Percentiles rank a stretch among this genome's conserved stretches.
These are phyloP conservation scores for Pangasianodon hypophthalmus DNA, from an alignment of 2,113 vertebrate species.

Conservation along the genomic window DNA sequence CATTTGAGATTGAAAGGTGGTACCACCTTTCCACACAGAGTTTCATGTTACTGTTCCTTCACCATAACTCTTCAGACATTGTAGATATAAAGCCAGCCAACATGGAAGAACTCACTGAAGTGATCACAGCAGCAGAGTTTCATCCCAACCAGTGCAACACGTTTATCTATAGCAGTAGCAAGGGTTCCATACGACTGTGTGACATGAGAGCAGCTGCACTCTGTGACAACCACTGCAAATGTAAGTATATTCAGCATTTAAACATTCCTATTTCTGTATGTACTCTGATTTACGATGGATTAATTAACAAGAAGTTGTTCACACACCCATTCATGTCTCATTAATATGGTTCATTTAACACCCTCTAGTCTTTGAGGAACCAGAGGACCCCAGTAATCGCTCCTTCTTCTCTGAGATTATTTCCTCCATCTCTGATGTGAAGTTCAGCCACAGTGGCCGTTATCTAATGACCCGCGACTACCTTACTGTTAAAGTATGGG, in stretches of 20 bases:
- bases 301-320: neutral
- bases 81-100: slow-evolving; percentile 88
- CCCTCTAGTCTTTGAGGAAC: slow-evolving; percentile 84
- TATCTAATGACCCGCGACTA: slow-evolving; percentile 91
- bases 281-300: too few relatives aligned
- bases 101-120: slow-evolving; percentile 89
- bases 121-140: slow-evolving; percentile 86
- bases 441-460: slow-evolving; percentile 89
- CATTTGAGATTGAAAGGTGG: neutral
- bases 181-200: slow-evolving; percentile 86
- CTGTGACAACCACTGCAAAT: slow-evolving; percentile 86
- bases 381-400: slow-evolving; percentile 86
- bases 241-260: slow-evolving; percentile 66
- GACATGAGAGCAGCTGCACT: slow-evolving; percentile 84
- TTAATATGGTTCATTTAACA: slow-evolving; percentile 15
- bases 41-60: slow-evolving; percentile 43
- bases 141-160: slow-evolving; percentile 88
- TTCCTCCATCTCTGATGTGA: slow-evolving; percentile 90
- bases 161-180: slow-evolving; percentile 91
- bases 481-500: slow-evolving; percentile 89
- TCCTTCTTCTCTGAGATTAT: slow-evolving; percentile 92
- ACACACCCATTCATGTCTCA: neutral
- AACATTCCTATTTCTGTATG: neutral
- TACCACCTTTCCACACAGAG: neutral
- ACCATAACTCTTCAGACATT: slow-evolving; percentile 74